Base-by-base conservation (phyloP, 2,888 invertebrate genomes). In the Agonopterix arenella region DNA sequence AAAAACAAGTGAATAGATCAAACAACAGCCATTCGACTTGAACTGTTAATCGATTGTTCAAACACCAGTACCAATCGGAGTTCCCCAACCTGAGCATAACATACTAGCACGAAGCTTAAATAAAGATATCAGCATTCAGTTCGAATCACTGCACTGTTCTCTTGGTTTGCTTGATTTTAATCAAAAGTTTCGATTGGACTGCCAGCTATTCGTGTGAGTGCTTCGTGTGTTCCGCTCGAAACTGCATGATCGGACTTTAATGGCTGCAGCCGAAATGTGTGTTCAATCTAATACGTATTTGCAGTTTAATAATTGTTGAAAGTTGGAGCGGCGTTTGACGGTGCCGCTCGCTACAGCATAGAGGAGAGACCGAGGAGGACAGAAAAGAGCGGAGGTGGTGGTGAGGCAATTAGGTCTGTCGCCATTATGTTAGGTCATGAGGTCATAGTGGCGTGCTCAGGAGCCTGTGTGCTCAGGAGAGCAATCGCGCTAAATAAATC, bases 151-250 rank as follows among this genome's bases (percentile, higher is more conserved):
- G 77, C 67, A 69, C 68, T 64, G 66, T 61, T 73, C 70, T 69
- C 72, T 68, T 58, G 76, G 81, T 82, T 83, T 83, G 84, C 82
- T 83, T 88, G 88, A 85, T 88, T 88, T 88, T 88, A 89, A 88
- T 88, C 88, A 86, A 89, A 88, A 88, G 81, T 88, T 88, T 82
- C 82, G 77, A 88, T 86, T 86, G 84, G 73, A 77, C 78, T 76
- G 80, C 81, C 76, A 74, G 68, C 74, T 71, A 67, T 68, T 64
- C 70, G 70, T 69, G 71, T 68, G 81, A 80, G 76, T 74, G 77
- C 80, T 28, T 28, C 28, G 28, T 66, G 64, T 69, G 64, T 65
- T 68, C 68, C 55, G 60, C 62, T 66, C 66, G 56, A 54, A 28
- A 28, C 28, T 28, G 38, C 66, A 70, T 76, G 79, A 78, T 80